Conservation (phyloP, 2,113 vertebrate genomes). For the Calonectris borealis region DNA sequence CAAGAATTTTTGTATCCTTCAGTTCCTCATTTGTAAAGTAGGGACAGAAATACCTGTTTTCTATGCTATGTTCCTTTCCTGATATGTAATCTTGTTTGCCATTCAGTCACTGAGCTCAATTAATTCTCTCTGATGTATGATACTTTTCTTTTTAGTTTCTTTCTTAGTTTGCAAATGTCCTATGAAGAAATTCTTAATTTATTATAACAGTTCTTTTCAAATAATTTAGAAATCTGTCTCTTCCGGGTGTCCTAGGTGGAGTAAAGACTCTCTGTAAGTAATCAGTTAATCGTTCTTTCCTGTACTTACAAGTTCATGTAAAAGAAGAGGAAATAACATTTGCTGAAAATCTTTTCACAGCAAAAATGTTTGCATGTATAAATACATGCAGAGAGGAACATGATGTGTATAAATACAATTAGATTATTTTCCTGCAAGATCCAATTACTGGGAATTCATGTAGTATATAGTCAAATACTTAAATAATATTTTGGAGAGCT, state of each 20-base stretch:
- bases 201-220: neutral
- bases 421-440: neutral
- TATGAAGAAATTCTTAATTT: neutral
- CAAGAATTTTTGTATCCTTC: neutral
- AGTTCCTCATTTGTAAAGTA: neutral
- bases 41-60: neutral
- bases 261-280: neutral
- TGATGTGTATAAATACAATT: neutral
- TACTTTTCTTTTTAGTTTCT: neutral
- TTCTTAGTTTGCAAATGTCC: neutral
- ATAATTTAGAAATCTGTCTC: neutral
- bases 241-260: neutral
- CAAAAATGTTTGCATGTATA: neutral
- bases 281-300: neutral
- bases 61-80: neutral
- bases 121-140: neutral
- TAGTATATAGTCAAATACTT: neutral
- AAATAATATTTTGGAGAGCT: neutral
- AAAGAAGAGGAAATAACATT: neutral
- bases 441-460: neutral
- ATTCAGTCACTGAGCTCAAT: neutral
- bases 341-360: neutral
- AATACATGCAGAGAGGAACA: neutral
- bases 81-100: fast-evolving
- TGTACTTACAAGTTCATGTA: neutral